Base-by-base conservation (phyloP, 1,140 invertebrate species). In the Eriocheir sinensis region DNA sequence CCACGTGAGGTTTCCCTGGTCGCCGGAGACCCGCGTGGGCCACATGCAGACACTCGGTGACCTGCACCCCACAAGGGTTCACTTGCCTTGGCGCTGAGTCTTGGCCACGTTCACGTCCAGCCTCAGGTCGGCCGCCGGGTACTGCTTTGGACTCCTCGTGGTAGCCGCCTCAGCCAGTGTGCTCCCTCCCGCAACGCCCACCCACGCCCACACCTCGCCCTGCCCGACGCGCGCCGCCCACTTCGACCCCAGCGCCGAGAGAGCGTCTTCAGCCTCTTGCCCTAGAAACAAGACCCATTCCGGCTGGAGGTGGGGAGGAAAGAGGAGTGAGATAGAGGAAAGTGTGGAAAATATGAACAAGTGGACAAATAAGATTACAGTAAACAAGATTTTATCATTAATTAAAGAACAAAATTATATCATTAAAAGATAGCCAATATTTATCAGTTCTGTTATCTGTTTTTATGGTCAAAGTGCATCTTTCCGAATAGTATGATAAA, bases 261-360 rank as follows among this genome's bases (percentile, higher is more conserved):
- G 94, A 53, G 53, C 90, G 27, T 27, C 80, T 12, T 91, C 89
- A 2, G 89, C 89, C 3, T n/a, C 94, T 30, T 40, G 27, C 0
- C 94, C 79, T 4, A 94, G 80, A 89, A 94, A 94, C 83, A 94
- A 38, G 4, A 94, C 44, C 94, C 94, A 94, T 30, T 94, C 94
- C 21, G 94, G 94, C 94, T 94, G 53, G 32, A 86, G n/a, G 38
- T 8, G 40, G 41, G 30, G 44, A 38, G 21, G 12, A 86, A 17
- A n/a, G 12, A 34, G 21, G 85, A 86, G 12, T 21, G 80, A n/a
- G 0, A 4, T 36, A 36, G 36, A 21, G 21, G 34, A 86, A 38
- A 27, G 36, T 91, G 32, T 34, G 48, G 38, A 17, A 27, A 17
- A 12, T 15, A 0, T 38, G 38, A 3, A 8, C 38, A 48, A 17